Percentiles rank a stretch among this genome's conserved stretches.
Conservation (phyloP, 2,888 invertebrate genomes). For the Chloroclysta siterata region DNA sequence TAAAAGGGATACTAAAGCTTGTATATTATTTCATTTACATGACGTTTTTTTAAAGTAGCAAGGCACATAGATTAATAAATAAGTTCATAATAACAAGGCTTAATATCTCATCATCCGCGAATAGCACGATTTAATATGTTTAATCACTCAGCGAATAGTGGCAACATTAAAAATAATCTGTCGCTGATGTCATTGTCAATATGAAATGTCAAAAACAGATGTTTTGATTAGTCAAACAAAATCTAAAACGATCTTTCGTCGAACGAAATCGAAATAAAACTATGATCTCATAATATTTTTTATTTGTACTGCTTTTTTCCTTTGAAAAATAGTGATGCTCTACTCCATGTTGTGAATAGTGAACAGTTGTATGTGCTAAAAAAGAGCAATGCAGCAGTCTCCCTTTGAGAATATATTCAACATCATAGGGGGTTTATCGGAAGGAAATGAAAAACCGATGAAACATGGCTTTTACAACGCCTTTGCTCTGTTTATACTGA, state of each 20-base stretch:
- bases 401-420: conserved; percentile 88
- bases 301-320: no score
- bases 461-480: conserved; percentile 97
- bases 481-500: conserved; percentile 90
- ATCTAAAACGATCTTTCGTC: conserved; percentile 1
- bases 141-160: no score
- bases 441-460: conserved; percentile 94
- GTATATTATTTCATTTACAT: no score
- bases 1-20: no score
- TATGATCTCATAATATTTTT: conserved; percentile 70
- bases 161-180: no score
- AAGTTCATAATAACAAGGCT: no score
- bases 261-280: conserved; percentile 51
- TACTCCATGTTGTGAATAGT: conserved; percentile 10
- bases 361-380: conserved; percentile 28
- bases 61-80: no score
- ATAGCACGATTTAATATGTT: no score
- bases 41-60: no score
- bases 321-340: conserved; percentile 1
- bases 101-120: no score
- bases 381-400: conserved; percentile 76
- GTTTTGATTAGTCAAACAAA: background rate
- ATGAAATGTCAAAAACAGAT: conserved; percentile 5
- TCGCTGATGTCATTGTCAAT: conserved; percentile 1
- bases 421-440: conserved; percentile 88